Percentiles rank a stretch among this genome's conserved stretches.
Conservation (phyloP, 2,797 vertebrate genomes). For the Aphelocoma californica region DNA sequence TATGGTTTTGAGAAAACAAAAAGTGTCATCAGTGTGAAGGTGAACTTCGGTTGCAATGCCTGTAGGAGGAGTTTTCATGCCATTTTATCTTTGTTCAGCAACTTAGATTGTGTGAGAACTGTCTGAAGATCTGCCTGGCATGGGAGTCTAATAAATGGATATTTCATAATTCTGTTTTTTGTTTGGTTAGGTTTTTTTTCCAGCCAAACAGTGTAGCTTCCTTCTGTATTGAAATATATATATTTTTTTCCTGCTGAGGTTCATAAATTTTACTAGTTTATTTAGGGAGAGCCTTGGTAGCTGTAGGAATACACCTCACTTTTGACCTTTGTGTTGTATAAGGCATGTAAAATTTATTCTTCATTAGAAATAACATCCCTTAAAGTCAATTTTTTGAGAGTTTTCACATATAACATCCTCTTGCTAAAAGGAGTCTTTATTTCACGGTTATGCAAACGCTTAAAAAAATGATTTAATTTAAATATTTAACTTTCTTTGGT, state of each 20-base stretch:
- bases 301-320: neutral
- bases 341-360: neutral
- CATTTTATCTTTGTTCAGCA: conserved; percentile 63
- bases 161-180: neutral
- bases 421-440: neutral
- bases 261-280: neutral
- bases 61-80: conserved; percentile 58
- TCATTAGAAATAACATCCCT: neutral
- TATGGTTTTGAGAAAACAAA: conserved; percentile 43
- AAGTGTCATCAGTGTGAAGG: conserved; percentile 55
- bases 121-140: conserved; percentile 27
- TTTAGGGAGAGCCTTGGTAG: neutral
- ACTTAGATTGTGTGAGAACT: conserved; percentile 30
- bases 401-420: neutral
- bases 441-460: neutral
- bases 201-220: neutral
- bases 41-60: conserved; percentile 53
- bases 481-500: neutral
- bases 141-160: conserved; percentile 21
- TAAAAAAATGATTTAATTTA: neutral
- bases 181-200: neutral
- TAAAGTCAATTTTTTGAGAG: neutral
- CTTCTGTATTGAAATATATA: neutral
- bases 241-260: neutral
- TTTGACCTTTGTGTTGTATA: neutral